Evolutionary conservation across 2,113 vertebrate genomes (phyloP).

Genomic region (Coturnix japonica): DNA sequence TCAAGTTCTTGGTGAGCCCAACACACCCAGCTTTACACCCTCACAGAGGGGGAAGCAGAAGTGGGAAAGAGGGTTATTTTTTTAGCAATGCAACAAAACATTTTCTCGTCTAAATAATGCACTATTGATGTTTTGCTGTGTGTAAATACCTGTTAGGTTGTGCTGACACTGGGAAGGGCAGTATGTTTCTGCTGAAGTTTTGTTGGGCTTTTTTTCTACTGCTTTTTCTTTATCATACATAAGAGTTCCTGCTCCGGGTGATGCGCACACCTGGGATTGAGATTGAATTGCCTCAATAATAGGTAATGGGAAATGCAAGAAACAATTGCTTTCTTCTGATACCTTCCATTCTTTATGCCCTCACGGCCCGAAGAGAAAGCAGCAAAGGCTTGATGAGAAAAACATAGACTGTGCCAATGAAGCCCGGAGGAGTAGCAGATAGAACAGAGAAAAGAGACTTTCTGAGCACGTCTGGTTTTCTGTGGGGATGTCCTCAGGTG

Average conservation of each 20-base stretch:
- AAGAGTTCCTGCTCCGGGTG: background rate
- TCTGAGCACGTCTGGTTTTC: background rate
- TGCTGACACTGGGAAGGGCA: background rate
- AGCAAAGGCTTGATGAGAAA: background rate
- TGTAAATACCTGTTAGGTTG: background rate
- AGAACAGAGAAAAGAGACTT: background rate
- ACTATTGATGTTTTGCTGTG: background rate
- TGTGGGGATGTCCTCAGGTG: background rate
- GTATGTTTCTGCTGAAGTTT: background rate
- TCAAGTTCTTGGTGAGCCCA: accelerated
- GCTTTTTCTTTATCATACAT: background rate
- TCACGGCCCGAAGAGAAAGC: background rate
- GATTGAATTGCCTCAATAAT: background rate
- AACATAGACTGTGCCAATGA: background rate
- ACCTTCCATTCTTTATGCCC: background rate
- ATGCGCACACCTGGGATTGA: background rate
- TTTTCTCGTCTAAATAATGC: background rate
- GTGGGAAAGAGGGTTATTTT: background rate
- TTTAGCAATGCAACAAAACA: accelerated
- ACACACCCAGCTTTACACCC: accelerated
- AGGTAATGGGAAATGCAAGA: background rate
- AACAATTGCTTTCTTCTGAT: background rate
- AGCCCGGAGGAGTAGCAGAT: background rate
- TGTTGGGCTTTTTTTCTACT: background rate
- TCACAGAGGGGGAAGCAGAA: accelerated